These are phyloP conservation scores for Platygyra sinensis DNA, from an alignment of 64 coral and sea anemone species.

Conservation along the genomic window DNA sequence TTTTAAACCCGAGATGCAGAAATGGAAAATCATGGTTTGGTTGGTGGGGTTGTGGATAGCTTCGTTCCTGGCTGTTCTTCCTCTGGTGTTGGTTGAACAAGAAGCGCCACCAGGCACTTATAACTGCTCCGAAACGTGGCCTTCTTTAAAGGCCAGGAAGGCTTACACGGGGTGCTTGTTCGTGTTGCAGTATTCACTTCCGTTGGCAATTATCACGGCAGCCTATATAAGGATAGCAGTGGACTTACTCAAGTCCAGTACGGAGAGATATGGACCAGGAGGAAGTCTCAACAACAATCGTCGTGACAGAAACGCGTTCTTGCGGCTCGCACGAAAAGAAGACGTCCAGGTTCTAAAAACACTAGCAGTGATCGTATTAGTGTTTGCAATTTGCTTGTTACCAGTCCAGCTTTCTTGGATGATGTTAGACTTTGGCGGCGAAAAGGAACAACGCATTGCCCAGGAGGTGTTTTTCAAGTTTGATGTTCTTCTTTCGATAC, in stretches of 20 bases:
- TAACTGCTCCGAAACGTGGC: constrained; percentile 15
- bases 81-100: constrained; percentile 26
- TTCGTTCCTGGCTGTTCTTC: constrained; percentile 49
- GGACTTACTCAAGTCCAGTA: constrained; percentile 42
- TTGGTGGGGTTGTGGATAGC: constrained; percentile 47
- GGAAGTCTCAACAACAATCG: constrained; percentile 35
- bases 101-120: background rate
- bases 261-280: constrained; percentile 47
- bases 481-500: constrained; percentile 48
- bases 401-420: constrained; percentile 60
- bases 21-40: constrained; percentile 38
- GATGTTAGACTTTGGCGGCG: constrained; percentile 53
- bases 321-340: constrained; percentile 11
- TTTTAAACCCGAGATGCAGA: constrained; percentile 60
- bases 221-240: constrained; percentile 63
- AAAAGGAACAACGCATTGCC: constrained; percentile 4
- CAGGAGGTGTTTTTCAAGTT: background rate
- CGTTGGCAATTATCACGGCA: constrained; percentile 40
- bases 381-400: constrained; percentile 63
- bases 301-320: background rate
- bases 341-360: constrained; percentile 64
- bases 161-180: constrained; percentile 53
- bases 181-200: constrained; percentile 56
- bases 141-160: background rate
- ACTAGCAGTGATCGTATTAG: constrained; percentile 53